Evolutionary conservation across 1,140 invertebrate species (phyloP).

Genomic region (Atopsyche davidsoni): DNA sequence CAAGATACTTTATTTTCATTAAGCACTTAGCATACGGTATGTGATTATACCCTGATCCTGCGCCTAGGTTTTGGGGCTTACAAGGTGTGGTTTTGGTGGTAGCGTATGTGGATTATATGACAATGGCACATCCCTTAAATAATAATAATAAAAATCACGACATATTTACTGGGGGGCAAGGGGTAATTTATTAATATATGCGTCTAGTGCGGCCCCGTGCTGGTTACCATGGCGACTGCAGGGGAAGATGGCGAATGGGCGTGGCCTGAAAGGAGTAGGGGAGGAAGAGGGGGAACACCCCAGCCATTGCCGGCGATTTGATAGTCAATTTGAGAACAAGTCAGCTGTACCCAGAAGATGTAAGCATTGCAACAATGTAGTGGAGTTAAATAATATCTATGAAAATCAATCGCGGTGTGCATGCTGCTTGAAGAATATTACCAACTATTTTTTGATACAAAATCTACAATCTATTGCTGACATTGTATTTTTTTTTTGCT

Average conservation of each 20-base stretch:
- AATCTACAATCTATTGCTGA: neutral
- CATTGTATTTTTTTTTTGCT: too few relatives aligned
- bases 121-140: too few relatives aligned
- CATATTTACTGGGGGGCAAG: neutral
- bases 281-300: constrained; percentile 3
- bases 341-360: neutral
- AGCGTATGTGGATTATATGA: too few relatives aligned
- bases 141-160: neutral
- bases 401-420: neutral
- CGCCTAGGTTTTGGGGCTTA: too few relatives aligned
- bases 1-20: too few relatives aligned
- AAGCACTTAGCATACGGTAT: neutral
- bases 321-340: neutral
- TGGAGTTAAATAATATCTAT: neutral
- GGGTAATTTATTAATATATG: neutral
- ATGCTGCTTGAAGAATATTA: neutral
- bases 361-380: neutral
- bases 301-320: neutral
- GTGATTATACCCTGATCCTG: neutral
- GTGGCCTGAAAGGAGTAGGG: constrained; percentile 4
- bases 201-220: constrained; percentile 17
- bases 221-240: constrained; percentile 24
- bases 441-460: neutral
- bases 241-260: constrained; percentile 17
- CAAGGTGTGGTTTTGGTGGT: too few relatives aligned